phyloP scores from a whole-genome alignment of 2,888 invertebrate genomes.

The Perithous albicinctus region DNA sequence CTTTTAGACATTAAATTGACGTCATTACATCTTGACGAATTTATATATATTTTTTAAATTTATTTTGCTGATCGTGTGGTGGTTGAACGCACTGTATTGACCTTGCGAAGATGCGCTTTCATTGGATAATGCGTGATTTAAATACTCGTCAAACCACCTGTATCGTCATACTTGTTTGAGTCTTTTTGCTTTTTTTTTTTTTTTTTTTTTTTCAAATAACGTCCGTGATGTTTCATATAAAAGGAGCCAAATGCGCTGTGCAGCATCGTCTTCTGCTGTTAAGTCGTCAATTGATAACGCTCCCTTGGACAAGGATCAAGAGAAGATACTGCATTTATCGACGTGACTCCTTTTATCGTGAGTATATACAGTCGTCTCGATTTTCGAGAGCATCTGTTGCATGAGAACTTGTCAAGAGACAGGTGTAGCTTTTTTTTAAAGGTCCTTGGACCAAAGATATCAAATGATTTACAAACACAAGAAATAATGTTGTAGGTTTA shows the following conservation, averaged over 20 bases:
- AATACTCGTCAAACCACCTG: constrained; percentile 46
- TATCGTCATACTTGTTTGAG: background rate
- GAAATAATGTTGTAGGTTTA: too few species aligned
- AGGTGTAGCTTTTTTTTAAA: too few species aligned
- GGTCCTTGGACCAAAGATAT: too few species aligned
- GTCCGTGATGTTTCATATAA: constrained; percentile 32
- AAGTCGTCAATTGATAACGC: background rate
- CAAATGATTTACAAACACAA: too few species aligned
- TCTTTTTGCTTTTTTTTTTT: too few species aligned
- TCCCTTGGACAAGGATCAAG: background rate
- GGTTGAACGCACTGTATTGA: constrained; percentile 18
- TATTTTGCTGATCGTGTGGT: background rate
- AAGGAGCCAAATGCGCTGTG: constrained; percentile 5
- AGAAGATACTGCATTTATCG: background rate
- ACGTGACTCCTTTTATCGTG: constrained; percentile 4
- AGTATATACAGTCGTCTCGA: constrained; percentile 7
- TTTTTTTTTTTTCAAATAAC: background rate
- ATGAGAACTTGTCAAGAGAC: background rate
- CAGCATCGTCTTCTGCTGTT: background rate
- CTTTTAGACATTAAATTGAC: constrained; percentile 64
- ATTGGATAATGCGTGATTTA: constrained; percentile 26
- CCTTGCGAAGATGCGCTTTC: background rate
- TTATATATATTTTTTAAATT: constrained; percentile 1
- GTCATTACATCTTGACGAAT: background rate
- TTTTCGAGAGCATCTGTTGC: background rate